Conservation (phyloP, 2,113 vertebrate genomes). For the Anthoscopus minutus region DNA sequence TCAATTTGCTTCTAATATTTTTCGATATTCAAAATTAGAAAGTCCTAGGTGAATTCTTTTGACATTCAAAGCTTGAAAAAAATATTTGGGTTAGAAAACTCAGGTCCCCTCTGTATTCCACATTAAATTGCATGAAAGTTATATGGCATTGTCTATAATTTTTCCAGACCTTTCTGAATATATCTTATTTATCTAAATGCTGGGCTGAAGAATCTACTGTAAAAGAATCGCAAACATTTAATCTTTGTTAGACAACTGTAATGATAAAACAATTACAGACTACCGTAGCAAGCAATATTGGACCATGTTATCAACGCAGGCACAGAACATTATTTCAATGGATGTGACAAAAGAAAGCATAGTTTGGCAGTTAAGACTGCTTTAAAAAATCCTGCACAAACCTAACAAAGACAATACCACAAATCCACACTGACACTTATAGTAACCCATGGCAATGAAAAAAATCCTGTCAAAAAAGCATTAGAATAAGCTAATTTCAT, state of each 20-base stretch:
- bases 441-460: slow-evolving; percentile 55
- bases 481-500: slow-evolving; percentile 76
- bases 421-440: slow-evolving; percentile 67
- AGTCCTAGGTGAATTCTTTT: slow-evolving; percentile 62
- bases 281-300: slow-evolving; percentile 44
- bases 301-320: slow-evolving; percentile 14
- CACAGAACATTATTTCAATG: slow-evolving; percentile 8
- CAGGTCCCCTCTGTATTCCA: slow-evolving; percentile 1
- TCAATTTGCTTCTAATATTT: slow-evolving; percentile 57
- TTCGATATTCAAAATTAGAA: slow-evolving; percentile 60
- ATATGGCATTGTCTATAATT: slow-evolving; percentile 26
- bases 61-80: slow-evolving; percentile 58
- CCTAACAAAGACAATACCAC: slow-evolving; percentile 62
- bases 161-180: background rate
- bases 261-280: slow-evolving; percentile 57
- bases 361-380: slow-evolving; percentile 46
- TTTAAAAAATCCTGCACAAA: slow-evolving; percentile 31
- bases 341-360: background rate
- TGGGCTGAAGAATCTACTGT: background rate
- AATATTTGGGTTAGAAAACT: slow-evolving; percentile 52
- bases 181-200: slow-evolving; percentile 35
- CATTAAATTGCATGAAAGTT: slow-evolving; percentile 44
- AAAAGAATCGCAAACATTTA: slow-evolving; percentile 42
- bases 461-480: slow-evolving; percentile 63
- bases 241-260: slow-evolving; percentile 45